Conservation (phyloP, 2,888 invertebrate genomes). For the Lasioglossum malachurum region DNA sequence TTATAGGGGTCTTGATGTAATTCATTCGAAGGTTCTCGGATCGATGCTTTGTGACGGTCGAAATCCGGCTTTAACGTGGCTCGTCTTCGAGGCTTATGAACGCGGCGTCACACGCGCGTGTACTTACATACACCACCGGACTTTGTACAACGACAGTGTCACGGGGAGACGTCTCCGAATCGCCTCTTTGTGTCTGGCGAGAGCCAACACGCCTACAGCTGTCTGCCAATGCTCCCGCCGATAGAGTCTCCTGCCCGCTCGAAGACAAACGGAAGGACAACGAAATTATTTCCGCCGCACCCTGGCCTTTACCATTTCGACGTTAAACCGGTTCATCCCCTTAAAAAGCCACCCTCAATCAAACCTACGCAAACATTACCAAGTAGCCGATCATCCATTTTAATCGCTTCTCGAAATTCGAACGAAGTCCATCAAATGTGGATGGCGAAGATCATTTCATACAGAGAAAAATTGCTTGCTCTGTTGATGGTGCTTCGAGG, state of each 20-base stretch:
- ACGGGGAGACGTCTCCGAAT: conserved; percentile 71
- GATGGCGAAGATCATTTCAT: background rate
- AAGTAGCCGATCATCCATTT: too few relatives aligned
- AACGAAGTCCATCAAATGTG: background rate
- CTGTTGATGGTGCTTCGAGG: background rate
- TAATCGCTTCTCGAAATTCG: background rate
- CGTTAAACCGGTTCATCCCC: background rate
- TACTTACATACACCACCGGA: conserved; percentile 8
- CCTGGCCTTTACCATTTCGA: background rate
- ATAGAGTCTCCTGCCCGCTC: conserved; percentile 56
- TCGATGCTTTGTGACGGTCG: conserved; percentile 18
- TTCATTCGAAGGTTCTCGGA: background rate
- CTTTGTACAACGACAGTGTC: conserved; percentile 51
- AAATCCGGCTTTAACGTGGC: conserved; percentile 48
- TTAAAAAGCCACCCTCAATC: background rate
- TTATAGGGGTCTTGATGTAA: background rate
- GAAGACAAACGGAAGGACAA: conserved; percentile 48
- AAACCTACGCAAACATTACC: background rate
- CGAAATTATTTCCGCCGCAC: conserved; percentile 29
- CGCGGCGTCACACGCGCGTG: conserved; percentile 25
- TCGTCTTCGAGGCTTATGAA: conserved; percentile 45
- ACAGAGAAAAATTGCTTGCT: background rate
- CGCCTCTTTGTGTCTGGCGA: conserved; percentile 75
- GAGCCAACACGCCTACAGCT: conserved; percentile 70
- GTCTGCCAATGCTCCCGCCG: conserved; percentile 63